Evolutionary conservation across 2,797 vertebrate species (phyloP), one percentile per base, ranked within the genome.

Genomic region (Acanthurus leucopareius): DNA sequence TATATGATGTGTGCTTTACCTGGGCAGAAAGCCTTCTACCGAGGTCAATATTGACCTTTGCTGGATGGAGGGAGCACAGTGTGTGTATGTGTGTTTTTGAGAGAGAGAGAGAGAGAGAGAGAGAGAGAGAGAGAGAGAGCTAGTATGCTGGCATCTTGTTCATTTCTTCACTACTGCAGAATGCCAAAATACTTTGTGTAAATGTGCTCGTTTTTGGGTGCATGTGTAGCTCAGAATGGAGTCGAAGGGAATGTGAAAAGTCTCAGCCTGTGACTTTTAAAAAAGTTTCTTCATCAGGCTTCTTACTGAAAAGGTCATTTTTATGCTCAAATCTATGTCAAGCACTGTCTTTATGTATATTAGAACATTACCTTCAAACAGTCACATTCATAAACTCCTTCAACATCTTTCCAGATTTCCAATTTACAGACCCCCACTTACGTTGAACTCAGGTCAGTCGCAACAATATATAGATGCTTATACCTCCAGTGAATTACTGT

Each of bases 31-130:
- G 79, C 67, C 58, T 81, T 75, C 77, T 72, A 60, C 75, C 80
- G 71, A 84, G 83, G 93, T 94, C 90, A 93, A 93, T 94, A 93
- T 94, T 94, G 91, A 94, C 89, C 47, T 48, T 84, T 81, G 83
- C 63, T 81, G 79, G 75, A 82, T 60, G 60, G 66, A 5, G 61
- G 32, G 28, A 78, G 84, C 47, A 76, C 60, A 62, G 71, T 64
- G 69, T 16, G 51, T 57, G 52, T 63, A 75, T 25, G 71, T 64
- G 69, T 17, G 17, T 45, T 9, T 59, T 1, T 76, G 51, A 10
- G 35, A 53, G 69, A 75, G 52, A 66, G 72, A 72, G 58, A 78
- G 80, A 87, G 70, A 66, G 72, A 72, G 58, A 78, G 80, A 87
- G 70, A 49, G 75, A 80, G 51, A 10, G 35, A 53, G 69, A 75